These are phyloP conservation scores for Tenthredo scrophulariae DNA, from an alignment of 2,888 invertebrate genomes.

Conservation along the genomic window DNA sequence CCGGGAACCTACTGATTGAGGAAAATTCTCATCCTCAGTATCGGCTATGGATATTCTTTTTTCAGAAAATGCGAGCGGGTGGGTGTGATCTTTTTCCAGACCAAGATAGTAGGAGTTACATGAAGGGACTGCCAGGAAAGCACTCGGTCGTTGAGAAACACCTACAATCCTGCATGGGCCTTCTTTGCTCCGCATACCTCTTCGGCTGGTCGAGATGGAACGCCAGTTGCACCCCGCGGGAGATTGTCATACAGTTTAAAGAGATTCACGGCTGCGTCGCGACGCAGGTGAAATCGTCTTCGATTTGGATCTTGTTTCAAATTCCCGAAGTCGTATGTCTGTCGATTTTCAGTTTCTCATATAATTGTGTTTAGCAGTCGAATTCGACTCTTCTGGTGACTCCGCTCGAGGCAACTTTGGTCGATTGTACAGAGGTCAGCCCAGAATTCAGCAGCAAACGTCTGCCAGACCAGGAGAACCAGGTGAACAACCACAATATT, in stretches of 20 bases:
- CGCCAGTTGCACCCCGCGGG: slow-evolving; percentile 77
- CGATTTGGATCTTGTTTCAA: background rate
- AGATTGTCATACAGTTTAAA: slow-evolving; percentile 85
- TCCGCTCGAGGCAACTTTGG: slow-evolving; percentile 84
- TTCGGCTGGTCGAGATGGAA: slow-evolving; percentile 92
- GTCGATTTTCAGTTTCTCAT: background rate
- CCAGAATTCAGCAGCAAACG: slow-evolving; percentile 84
- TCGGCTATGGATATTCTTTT: background rate
- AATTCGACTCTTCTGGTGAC: slow-evolving; percentile 82
- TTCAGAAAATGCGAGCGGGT: slow-evolving; percentile 80
- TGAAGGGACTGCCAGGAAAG: slow-evolving; percentile 81
- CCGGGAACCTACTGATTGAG: background rate
- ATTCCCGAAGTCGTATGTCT: background rate
- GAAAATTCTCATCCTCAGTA: background rate
- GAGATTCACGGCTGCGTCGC: slow-evolving; percentile 82
- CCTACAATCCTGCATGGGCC: slow-evolving; percentile 89
- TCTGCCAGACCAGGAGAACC: slow-evolving; percentile 60
- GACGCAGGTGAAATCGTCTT: slow-evolving; percentile 76
- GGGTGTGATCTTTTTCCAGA: slow-evolving; percentile 92
- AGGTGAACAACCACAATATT: background rate
- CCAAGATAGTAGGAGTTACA: slow-evolving; percentile 86
- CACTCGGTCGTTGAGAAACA: slow-evolving; percentile 88
- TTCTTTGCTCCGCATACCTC: slow-evolving; percentile 85
- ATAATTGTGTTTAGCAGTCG: slow-evolving; percentile 68
- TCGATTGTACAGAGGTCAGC: slow-evolving; percentile 89